Percentiles rank a stretch among this genome's conserved stretches.
Evolutionary conservation across 2,888 invertebrate species (phyloP).

Genomic region (Acanthosepion lycidas): DNA sequence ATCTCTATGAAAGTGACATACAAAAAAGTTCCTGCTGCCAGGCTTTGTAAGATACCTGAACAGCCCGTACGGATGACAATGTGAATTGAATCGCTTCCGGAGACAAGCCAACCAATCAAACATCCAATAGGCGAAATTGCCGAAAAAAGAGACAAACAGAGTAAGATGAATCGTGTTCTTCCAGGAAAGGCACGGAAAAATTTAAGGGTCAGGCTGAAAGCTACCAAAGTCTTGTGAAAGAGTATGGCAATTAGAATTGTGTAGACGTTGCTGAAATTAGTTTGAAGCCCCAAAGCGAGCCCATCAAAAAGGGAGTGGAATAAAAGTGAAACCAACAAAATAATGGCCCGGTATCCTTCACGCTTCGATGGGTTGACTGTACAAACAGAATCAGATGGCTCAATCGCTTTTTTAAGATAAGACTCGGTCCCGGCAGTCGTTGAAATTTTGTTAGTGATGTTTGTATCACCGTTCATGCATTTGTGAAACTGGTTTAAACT

Average conservation of each 20-base stretch:
- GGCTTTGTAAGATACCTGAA: slow-evolving; percentile 80
- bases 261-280: slow-evolving; percentile 60
- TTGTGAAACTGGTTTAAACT: background rate
- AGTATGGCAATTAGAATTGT: slow-evolving; percentile 75
- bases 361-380: background rate
- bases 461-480: background rate
- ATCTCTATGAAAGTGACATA: slow-evolving; percentile 97
- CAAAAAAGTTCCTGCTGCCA: slow-evolving; percentile 91
- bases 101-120: slow-evolving; percentile 49
- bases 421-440: background rate
- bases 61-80: slow-evolving; percentile 49
- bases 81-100: slow-evolving; percentile 41
- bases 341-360: slow-evolving; percentile 70
- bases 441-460: background rate
- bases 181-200: slow-evolving; percentile 50
- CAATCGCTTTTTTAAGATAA: background rate
- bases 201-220: slow-evolving; percentile 77
- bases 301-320: slow-evolving; percentile 79
- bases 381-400: background rate
- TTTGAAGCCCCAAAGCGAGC: slow-evolving; percentile 77
- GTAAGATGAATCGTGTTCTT: background rate
- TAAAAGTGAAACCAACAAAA: slow-evolving; percentile 77
- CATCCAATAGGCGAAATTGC: slow-evolving; percentile 50
- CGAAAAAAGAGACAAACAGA: slow-evolving; percentile 49
- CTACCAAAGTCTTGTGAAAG: slow-evolving; percentile 78